Evolutionary conservation across 2,113 vertebrate species (phyloP).

Genomic region (Isurus oxyrinchus): DNA sequence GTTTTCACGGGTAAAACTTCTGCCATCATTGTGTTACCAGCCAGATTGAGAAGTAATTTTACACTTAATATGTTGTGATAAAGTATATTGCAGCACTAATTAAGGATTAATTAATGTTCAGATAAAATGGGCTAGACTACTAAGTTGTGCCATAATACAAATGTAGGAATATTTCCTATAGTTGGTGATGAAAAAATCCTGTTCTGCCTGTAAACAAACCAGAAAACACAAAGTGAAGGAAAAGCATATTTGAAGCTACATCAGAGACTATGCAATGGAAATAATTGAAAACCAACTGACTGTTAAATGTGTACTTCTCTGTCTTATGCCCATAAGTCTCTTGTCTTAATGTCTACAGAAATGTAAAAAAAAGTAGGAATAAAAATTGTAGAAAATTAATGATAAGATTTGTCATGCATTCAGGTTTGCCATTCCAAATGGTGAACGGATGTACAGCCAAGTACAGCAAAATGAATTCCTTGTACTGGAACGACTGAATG

Average conservation of each 20-base stretch:
- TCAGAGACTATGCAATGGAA: neutral
- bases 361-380: neutral
- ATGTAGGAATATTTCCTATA: neutral
- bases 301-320: neutral
- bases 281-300: neutral
- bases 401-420: neutral
- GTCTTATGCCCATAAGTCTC: neutral
- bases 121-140: neutral
- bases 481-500: neutral
- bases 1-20: neutral
- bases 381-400: neutral
- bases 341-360: neutral
- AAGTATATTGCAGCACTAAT: neutral
- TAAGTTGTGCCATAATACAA: neutral
- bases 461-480: too few relatives aligned
- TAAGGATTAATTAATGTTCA: neutral
- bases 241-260: neutral
- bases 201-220: neutral
- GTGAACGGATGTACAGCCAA: neutral
- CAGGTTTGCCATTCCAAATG: neutral
- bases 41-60: neutral
- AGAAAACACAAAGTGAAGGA: neutral
- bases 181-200: neutral
- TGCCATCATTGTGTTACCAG: neutral
- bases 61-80: neutral